These are phyloP conservation scores for Daubentonia madagascariensis DNA, from an alignment of 2,113 vertebrate species.

Conservation along the genomic window DNA sequence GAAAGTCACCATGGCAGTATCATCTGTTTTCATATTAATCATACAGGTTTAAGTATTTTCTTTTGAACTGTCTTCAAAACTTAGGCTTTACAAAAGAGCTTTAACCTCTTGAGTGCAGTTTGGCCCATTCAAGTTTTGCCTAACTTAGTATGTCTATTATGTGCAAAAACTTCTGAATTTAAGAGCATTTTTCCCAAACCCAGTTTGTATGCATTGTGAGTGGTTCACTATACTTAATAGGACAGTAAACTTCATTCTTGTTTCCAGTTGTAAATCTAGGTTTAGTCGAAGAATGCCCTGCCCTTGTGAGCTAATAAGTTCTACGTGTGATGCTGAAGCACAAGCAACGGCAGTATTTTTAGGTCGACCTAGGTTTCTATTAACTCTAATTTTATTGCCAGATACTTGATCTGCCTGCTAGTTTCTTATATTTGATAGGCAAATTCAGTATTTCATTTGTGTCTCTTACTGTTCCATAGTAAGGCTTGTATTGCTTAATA, in stretches of 20 bases:
- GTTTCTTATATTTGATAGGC: not conserved
- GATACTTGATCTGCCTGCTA: not conserved
- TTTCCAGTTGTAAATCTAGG: not conserved
- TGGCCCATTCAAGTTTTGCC: not conserved
- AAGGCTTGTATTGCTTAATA: not conserved
- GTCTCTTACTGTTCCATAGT: not conserved
- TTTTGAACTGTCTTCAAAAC: not conserved
- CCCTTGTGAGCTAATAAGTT: not conserved
- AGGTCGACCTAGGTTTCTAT: not conserved
- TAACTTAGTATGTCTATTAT: not conserved
- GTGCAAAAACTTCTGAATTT: not conserved
- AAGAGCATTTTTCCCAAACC: not conserved
- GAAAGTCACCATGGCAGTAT: not conserved
- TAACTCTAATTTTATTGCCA: not conserved
- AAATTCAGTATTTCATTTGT: not conserved
- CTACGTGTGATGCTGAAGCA: not conserved
- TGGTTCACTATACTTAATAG: not conserved
- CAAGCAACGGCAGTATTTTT: not conserved
- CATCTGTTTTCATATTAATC: constrained; percentile 6
- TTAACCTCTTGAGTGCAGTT: not conserved
- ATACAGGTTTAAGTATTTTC: not conserved
- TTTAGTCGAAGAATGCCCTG: not conserved
- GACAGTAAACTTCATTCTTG: not conserved
- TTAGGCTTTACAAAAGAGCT: not conserved
- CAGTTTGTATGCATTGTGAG: not conserved